Conservation (phyloP, 2,888 invertebrate genomes). For the Nomada lathburiana region DNA sequence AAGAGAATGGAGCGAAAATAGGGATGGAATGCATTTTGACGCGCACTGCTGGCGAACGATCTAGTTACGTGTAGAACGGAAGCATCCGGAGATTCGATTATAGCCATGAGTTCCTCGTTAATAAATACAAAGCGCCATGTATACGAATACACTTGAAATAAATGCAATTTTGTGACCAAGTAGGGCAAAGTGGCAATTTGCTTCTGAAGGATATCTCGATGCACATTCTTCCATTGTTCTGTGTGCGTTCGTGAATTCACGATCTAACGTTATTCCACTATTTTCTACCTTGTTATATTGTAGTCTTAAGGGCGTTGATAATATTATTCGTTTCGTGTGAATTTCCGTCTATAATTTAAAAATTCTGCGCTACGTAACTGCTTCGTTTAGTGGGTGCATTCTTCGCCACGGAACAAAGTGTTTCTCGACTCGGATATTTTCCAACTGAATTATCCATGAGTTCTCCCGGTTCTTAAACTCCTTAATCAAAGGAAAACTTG, state of each 20-base stretch:
- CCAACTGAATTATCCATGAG: constrained; percentile 6
- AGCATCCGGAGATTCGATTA: constrained; percentile 49
- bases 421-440: not conserved
- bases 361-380: constrained; percentile 4
- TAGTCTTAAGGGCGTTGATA: no score
- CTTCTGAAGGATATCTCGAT: constrained; percentile 5
- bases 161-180: constrained; percentile 23
- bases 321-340: not conserved
- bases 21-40: constrained; percentile 38
- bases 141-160: constrained; percentile 2
- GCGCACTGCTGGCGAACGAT: constrained; percentile 26
- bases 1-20: constrained; percentile 7
- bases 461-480: not conserved
- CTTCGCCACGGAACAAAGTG: constrained; percentile 3
- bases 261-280: no score
- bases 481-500: not conserved
- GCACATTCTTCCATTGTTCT: not conserved
- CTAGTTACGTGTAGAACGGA: constrained; percentile 32
- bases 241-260: not conserved
- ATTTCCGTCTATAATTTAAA: constrained; percentile 8
- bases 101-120: constrained; percentile 38
- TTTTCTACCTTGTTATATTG: not conserved
- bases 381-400: not conserved
- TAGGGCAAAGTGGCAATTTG: constrained; percentile 6
- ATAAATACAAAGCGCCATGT: constrained; percentile 28